Conservation (phyloP, 1,140 invertebrate genomes). For the Drosophila biarmipes region DNA sequence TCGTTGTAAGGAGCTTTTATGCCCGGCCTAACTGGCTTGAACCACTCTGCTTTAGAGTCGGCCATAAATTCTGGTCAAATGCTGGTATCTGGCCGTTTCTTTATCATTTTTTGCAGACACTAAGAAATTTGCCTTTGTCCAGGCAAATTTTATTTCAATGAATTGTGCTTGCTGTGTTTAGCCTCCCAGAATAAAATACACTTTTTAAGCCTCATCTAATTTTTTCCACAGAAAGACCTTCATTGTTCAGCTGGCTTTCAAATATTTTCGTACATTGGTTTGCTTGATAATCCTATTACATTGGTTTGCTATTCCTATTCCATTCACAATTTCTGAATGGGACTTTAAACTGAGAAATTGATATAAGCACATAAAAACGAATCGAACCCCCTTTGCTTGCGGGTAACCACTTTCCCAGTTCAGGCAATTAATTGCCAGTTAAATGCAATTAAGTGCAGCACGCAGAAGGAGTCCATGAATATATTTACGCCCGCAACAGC, state of each 20-base stretch:
- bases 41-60: slow-evolving; percentile 15
- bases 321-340: no score
- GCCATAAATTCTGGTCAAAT: slow-evolving; percentile 36
- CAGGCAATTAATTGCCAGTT: slow-evolving; percentile 54
- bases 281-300: not conserved
- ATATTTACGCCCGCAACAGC: slow-evolving; percentile 63
- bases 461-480: slow-evolving; percentile 41
- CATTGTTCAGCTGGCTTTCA: not conserved
- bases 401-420: slow-evolving; percentile 21
- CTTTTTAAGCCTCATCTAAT: not conserved
- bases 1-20: slow-evolving; percentile 59
- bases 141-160: slow-evolving; percentile 19
- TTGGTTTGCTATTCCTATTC: no score
- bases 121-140: not conserved
- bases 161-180: not conserved
- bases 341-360: not conserved
- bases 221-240: not conserved
- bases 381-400: not conserved
- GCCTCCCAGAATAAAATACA: not conserved
- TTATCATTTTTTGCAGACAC: slow-evolving; percentile 1
- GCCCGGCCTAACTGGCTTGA: slow-evolving; percentile 56
- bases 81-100: slow-evolving; percentile 17
- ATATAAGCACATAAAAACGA: not conserved
- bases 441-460: slow-evolving; percentile 53
- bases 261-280: not conserved